Evolutionary conservation across 37 sponge, comb jelly and placozoan genomes (phyloP).

Genomic region (Bolinopsis microptera): DNA sequence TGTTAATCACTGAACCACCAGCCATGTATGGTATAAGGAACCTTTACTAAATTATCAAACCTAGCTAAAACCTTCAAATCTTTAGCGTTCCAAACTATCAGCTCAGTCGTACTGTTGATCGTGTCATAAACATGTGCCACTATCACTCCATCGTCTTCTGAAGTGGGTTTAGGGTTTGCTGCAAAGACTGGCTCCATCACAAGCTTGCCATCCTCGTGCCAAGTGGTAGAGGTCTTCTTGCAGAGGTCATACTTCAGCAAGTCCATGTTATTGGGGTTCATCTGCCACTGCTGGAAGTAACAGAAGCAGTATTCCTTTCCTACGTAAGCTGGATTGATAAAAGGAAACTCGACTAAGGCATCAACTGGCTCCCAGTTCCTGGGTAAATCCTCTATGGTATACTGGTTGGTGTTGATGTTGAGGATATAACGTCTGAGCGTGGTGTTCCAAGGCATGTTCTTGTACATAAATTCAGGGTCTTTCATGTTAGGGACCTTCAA

Average conservation of each 20-base stretch:
- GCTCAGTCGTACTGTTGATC: not conserved
- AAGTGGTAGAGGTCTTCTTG: not conserved
- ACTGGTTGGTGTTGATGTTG: conserved; percentile 4
- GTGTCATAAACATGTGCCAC: conserved; percentile 13
- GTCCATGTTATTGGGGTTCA: not conserved
- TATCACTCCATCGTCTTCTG: conserved; percentile 42
- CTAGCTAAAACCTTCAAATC: not conserved
- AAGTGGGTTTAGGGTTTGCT: not conserved
- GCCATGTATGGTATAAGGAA: conserved; percentile 51
- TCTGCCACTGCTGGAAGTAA: conserved; percentile 45
- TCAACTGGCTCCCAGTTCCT: conserved; percentile 12
- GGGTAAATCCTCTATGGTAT: not conserved
- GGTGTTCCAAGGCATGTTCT: conserved; percentile 46
- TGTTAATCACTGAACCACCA: conserved; percentile 12
- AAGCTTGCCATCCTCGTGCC: conserved; percentile 19
- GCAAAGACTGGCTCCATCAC: conserved; percentile 49
- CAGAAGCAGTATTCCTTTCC: conserved; percentile 43
- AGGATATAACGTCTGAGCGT: not conserved
- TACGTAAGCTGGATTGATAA: not conserved
- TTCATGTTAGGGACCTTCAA: not conserved
- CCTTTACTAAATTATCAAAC: not conserved
- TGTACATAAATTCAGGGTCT: not conserved
- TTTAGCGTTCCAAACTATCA: conserved; percentile 36
- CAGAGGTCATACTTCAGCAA: conserved; percentile 55
- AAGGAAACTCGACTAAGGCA: conserved; percentile 30